phyloP scores from a whole-genome alignment of 2,797 vertebrate species.

The Coregonus suidteri region DNA sequence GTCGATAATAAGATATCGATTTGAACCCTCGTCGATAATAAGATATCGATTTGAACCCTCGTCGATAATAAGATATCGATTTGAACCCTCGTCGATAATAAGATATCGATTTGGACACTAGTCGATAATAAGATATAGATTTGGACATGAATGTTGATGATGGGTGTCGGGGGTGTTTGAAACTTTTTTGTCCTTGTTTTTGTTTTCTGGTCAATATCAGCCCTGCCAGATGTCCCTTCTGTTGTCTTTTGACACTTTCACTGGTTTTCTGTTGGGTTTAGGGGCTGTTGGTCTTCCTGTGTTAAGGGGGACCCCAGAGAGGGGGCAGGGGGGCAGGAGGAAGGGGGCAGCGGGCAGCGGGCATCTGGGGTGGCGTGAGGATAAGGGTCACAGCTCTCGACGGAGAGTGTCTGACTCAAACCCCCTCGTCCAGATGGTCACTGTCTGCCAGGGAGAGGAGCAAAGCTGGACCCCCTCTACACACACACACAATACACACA shows the following conservation, averaged over 20 bases:
- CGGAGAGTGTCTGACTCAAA: conserved; percentile 64
- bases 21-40: too few species aligned
- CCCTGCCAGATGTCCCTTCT: conserved; percentile 52
- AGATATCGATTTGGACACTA: neutral
- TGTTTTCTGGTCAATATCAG: conserved; percentile 11
- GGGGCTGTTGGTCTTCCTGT: conserved; percentile 39
- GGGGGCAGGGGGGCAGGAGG: conserved; percentile 49
- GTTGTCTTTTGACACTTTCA: conserved; percentile 35
- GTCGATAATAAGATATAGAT: too few species aligned
- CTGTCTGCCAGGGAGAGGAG: conserved; percentile 62
- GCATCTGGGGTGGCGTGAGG: conserved; percentile 42
- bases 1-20: neutral
- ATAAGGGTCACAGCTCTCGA: conserved; percentile 61
- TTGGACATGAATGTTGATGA: too few species aligned
- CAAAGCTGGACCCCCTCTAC: neutral
- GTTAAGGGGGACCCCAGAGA: conserved; percentile 51
- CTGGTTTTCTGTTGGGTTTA: conserved; percentile 45
- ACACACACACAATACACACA: neutral
- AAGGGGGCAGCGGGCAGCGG: conserved; percentile 4
- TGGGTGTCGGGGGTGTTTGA: conserved; percentile 46
- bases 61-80: too few species aligned
- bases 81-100: too few species aligned
- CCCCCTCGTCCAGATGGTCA: conserved; percentile 66
- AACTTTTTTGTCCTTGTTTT: neutral
- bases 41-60: too few species aligned